These are phyloP conservation scores for Platalea minor DNA, from an alignment of 2,797 vertebrate genomes.

Conservation along the genomic window DNA sequence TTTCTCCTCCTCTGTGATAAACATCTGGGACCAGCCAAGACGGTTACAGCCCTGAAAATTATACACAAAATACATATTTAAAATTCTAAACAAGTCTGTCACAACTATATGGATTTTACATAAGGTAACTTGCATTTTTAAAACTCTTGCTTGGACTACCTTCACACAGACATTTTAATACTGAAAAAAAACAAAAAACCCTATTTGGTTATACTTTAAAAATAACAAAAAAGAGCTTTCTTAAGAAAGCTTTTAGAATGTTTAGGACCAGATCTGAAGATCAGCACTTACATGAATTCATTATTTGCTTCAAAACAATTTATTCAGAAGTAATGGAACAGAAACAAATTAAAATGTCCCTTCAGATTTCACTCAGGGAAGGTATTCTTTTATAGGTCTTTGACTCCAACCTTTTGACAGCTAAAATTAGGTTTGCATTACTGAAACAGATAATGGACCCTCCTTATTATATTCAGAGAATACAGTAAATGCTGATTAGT, in stretches of 20 bases:
- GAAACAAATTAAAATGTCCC: conserved; percentile 33
- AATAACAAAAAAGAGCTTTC: neutral
- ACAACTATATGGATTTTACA: neutral
- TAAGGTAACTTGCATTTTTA: neutral
- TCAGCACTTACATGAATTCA: neutral
- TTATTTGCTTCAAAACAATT: conserved; percentile 24
- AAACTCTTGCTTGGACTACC: neutral
- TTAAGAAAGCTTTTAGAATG: neutral
- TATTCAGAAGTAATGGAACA: conserved; percentile 18
- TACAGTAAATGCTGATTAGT: conserved; percentile 23
- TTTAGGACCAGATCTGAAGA: neutral
- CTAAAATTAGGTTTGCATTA: conserved; percentile 46
- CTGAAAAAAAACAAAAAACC: neutral
- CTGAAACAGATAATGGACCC: conserved; percentile 9
- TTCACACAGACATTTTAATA: neutral
- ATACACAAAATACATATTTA: neutral
- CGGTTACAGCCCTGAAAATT: neutral
- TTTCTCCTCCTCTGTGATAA: neutral
- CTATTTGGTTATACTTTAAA: neutral
- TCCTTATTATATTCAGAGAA: conserved; percentile 10
- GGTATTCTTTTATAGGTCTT: conserved; percentile 28
- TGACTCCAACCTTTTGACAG: conserved; percentile 30
- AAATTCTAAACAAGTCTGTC: neutral
- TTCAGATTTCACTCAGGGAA: conserved; percentile 38
- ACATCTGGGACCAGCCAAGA: neutral